Percentiles rank a stretch among this genome's conserved stretches.
Evolutionary conservation across 1,140 invertebrate genomes (phyloP).

Genomic region (Formica exsecta): DNA sequence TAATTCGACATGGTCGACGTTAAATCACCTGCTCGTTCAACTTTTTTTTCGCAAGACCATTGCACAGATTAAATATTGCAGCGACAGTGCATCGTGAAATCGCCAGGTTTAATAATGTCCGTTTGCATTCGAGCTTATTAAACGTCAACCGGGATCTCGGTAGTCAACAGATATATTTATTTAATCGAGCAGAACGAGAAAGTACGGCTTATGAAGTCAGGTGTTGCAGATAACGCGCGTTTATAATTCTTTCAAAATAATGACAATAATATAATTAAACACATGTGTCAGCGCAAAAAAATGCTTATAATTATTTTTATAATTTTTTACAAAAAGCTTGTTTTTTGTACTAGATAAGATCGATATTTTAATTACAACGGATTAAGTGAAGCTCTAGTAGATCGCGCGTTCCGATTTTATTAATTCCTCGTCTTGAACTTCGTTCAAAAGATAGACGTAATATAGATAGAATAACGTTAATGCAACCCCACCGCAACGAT

Average conservation of each 20-base stretch:
- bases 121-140: conserved; percentile 24
- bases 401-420: conserved; percentile 35
- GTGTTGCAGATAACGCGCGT: not conserved
- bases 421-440: conserved; percentile 10
- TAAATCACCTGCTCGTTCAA: conserved; percentile 35
- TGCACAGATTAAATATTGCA: conserved; percentile 43
- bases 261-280: too few species aligned
- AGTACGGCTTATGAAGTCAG: not conserved
- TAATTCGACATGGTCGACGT: conserved; percentile 44
- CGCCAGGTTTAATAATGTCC: not conserved
- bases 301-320: not conserved
- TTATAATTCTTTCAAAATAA: not conserved
- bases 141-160: conserved; percentile 19
- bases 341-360: not conserved
- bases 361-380: not conserved
- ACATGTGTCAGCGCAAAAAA: not conserved
- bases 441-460: conserved; percentile 6
- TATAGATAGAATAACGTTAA: conserved; percentile 6
- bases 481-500: not conserved
- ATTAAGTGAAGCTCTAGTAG: not conserved
- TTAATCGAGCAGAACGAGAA: not conserved
- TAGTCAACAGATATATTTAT: not conserved
- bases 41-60: conserved; percentile 10
- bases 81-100: not conserved
- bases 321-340: not conserved